Evolutionary conservation across 2,113 vertebrate genomes (phyloP).

Genomic region (Istiophorus platypterus): DNA sequence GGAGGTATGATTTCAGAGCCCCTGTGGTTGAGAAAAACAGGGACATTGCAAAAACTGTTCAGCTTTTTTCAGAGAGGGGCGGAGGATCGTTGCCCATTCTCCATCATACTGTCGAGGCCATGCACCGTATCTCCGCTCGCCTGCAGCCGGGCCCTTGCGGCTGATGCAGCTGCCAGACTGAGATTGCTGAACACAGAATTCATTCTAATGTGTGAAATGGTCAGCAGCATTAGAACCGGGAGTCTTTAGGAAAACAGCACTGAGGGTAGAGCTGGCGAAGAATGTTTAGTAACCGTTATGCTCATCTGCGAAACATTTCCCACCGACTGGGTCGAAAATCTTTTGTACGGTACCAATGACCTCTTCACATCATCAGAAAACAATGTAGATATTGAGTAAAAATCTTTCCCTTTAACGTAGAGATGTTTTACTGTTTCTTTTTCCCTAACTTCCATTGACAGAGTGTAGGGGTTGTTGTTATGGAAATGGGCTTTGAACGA

Average conservation of each 20-base stretch:
- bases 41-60: constrained; percentile 35
- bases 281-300: no score
- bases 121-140: constrained; percentile 48
- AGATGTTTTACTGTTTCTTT: constrained; percentile 9
- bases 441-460: constrained; percentile 18
- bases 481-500: constrained; percentile 57
- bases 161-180: constrained; percentile 51
- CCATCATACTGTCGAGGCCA: constrained; percentile 14
- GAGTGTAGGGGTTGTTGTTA: constrained; percentile 51
- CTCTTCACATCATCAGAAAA: background rate
- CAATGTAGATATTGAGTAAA: background rate
- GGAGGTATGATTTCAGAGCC: constrained; percentile 98
- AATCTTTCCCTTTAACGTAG: background rate
- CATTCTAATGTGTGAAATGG: constrained; percentile 50
- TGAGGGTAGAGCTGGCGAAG: constrained; percentile 10
- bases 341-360: background rate
- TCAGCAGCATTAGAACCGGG: constrained; percentile 29
- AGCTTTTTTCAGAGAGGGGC: constrained; percentile 26
- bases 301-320: constrained; percentile 9
- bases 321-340: background rate
- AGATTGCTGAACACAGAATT: constrained; percentile 58
- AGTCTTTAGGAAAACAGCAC: constrained; percentile 22
- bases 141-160: constrained; percentile 54
- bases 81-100: constrained; percentile 34
- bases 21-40: constrained; percentile 81